phyloP scores from a whole-genome alignment of 2,113 vertebrate genomes.

The Stigmatopora nigra region DNA sequence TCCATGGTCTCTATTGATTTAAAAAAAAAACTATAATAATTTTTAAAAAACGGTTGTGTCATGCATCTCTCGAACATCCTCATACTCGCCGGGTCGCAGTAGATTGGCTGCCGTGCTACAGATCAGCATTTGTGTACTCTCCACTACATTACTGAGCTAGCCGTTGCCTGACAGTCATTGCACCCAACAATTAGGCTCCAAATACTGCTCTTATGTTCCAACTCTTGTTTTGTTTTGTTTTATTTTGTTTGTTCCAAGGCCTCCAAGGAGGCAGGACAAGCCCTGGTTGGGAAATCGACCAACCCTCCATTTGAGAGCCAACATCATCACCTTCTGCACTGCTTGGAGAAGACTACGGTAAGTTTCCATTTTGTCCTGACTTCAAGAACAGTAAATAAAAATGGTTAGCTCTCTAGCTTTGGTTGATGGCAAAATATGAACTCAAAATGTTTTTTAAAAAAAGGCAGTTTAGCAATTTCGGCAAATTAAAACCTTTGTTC shows the following conservation, averaged over 20 bases:
- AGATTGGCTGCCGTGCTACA: slow-evolving; percentile 62
- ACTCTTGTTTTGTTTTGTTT: slow-evolving; percentile 14
- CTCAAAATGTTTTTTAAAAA: no score
- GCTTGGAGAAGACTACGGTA: slow-evolving; percentile 99
- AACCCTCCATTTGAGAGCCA: slow-evolving; percentile 90
- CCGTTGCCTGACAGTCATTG: slow-evolving; percentile 39
- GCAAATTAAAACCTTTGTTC: no score
- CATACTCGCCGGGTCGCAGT: slow-evolving; percentile 47
- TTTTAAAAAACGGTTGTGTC: slow-evolving; percentile 28
- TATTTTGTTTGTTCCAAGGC: slow-evolving; percentile 73
- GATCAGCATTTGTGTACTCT: slow-evolving; percentile 55
- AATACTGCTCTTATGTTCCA: slow-evolving; percentile 25
- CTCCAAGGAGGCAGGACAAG: slow-evolving; percentile 84
- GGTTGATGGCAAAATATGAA: no score
- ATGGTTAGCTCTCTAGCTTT: no score
- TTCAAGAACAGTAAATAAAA: no score
- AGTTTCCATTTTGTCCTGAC: slow-evolving; percentile 32
- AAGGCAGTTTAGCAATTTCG: no score
- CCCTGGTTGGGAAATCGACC: slow-evolving; percentile 80
- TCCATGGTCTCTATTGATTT: slow-evolving; percentile 21
- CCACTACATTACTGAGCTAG: slow-evolving; percentile 40
- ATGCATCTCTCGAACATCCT: slow-evolving; percentile 37
- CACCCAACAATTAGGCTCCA: neutral
- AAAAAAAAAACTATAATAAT: slow-evolving; percentile 25
- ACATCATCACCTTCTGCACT: slow-evolving; percentile 96